Evolutionary conservation across 2,113 vertebrate genomes (phyloP).

Genomic region (Daphoenositta chrysoptera): DNA sequence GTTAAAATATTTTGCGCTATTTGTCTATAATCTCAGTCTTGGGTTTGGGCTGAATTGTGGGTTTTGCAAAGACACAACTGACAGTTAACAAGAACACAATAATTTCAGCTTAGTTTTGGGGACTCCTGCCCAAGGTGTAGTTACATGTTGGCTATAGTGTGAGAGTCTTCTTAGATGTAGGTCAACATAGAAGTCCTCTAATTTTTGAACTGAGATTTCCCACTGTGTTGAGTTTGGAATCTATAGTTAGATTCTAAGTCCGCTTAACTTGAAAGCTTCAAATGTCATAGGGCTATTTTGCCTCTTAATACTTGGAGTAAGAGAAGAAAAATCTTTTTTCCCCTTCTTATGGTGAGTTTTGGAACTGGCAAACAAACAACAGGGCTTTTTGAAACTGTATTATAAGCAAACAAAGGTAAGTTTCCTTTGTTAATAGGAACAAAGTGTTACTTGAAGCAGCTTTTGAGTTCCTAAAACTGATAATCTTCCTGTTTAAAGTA

Average conservation of each 20-base stretch:
- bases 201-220: neutral
- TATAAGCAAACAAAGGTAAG: neutral
- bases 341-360: neutral
- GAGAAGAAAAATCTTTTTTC: neutral
- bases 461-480: neutral
- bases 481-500: neutral
- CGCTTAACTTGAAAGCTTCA: neutral
- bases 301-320: neutral
- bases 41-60: neutral
- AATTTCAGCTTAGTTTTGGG: neutral
- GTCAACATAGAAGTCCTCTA: neutral
- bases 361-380: neutral
- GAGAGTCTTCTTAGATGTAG: neutral
- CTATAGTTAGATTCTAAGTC: neutral
- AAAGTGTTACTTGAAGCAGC: neutral
- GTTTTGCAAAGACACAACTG: neutral
- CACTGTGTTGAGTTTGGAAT: neutral
- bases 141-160: neutral
- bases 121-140: neutral
- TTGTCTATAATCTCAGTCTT: neutral
- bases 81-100: neutral
- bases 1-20: neutral
- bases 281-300: neutral
- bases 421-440: neutral
- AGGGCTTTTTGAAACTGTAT: neutral